Conservation (phyloP, 2,113 vertebrate genomes). For the Xiphias gladius region DNA sequence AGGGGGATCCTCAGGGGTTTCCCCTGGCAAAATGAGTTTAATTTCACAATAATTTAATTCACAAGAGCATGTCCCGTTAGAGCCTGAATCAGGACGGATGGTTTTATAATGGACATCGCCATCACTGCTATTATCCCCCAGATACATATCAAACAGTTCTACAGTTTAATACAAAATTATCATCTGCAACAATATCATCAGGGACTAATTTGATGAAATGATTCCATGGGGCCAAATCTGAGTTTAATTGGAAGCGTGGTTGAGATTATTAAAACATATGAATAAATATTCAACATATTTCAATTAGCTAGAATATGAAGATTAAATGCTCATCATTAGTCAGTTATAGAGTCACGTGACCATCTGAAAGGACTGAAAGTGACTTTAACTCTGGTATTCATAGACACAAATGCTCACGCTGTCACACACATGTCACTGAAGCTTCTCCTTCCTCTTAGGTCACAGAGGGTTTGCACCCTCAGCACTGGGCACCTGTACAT, state of each 20-base stretch:
- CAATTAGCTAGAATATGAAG: not conserved
- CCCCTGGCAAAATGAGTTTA: constrained; percentile 5
- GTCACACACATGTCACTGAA: constrained; percentile 4
- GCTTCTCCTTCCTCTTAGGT: constrained; percentile 33
- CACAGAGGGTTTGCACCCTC: constrained; percentile 54
- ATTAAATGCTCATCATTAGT: not conserved
- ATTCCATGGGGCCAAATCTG: not conserved
- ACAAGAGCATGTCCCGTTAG: constrained; percentile 18
- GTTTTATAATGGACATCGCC: constrained; percentile 28
- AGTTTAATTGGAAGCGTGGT: not conserved
- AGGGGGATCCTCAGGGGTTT: not conserved
- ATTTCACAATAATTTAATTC: constrained; percentile 53
- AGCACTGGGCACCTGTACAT: constrained; percentile 51
- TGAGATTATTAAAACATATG: not conserved
- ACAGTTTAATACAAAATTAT: constrained; percentile 23
- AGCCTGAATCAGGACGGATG: constrained; percentile 14
- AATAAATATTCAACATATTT: not conserved
- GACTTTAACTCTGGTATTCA: constrained; percentile 21
- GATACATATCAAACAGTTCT: constrained; percentile 12
- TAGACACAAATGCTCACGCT: not conserved
- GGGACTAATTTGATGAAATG: constrained; percentile 32
- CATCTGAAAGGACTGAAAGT: not conserved
- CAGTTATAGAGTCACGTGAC: not conserved
- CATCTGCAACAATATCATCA: constrained; percentile 1
- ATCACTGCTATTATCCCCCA: constrained; percentile 14